A percentile compares a stretch with the other conserved stretches of the same genome.
Evolutionary conservation across 2,113 vertebrate species (phyloP).

Genomic region (Cromileptes altivelis): DNA sequence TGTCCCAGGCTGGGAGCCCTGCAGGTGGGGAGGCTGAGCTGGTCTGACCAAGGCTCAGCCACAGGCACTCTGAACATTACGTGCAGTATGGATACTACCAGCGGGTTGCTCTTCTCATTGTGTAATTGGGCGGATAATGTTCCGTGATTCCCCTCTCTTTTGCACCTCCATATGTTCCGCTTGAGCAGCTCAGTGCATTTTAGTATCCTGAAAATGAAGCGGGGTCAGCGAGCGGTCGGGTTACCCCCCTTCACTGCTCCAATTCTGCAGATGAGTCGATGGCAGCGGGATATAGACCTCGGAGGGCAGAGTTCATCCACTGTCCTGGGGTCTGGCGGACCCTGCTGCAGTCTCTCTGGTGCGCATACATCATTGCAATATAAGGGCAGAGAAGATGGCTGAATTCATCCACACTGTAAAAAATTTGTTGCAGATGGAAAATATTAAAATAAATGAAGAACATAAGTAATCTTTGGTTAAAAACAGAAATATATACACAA

Average conservation of each 20-base stretch:
- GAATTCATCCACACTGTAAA: neutral
- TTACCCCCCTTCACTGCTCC: conserved; percentile 54
- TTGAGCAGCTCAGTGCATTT: conserved; percentile 72
- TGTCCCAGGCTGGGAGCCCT: conserved; percentile 43
- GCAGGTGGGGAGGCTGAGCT: conserved; percentile 53
- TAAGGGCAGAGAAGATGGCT: neutral
- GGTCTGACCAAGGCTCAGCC: conserved; percentile 33
- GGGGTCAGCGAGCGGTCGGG: conserved; percentile 77
- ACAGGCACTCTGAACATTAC: conserved; percentile 59
- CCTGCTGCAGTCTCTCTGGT: conserved; percentile 8
- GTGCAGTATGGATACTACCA: conserved; percentile 70
- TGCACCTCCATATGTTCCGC: conserved; percentile 73
- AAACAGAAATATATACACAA: neutral
- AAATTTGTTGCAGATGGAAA: too few relatives aligned
- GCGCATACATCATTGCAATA: neutral
- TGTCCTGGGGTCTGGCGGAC: neutral
- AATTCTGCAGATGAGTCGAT: conserved; percentile 45
- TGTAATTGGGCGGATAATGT: conserved; percentile 84
- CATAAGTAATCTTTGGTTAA: neutral
- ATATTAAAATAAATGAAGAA: neutral
- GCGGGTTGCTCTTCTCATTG: conserved; percentile 78
- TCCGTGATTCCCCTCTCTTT: conserved; percentile 81
- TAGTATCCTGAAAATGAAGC: conserved; percentile 78
- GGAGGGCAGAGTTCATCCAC: conserved; percentile 32
- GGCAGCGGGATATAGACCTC: conserved; percentile 20